Evolutionary conservation across 2,797 vertebrate genomes (phyloP), one percentile per base, ranked within the genome.

Genomic region (Sylvilagus floridanus): DNA sequence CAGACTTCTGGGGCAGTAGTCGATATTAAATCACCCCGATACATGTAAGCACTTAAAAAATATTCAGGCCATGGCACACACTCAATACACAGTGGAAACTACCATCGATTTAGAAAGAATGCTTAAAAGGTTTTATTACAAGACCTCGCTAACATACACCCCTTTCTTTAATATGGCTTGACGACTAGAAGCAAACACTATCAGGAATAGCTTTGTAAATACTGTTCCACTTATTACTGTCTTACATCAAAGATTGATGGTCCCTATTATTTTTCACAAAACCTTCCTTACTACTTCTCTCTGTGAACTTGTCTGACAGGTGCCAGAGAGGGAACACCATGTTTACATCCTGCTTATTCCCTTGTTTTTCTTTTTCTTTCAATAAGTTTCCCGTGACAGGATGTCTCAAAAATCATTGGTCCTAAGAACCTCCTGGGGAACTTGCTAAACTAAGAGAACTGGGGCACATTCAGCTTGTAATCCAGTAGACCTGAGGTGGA

Each of bases 341-440:
- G 6, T 54, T 86, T 57, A 68, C 60, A 91, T n/a, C 14, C 69
- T 83, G 42, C 26, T 75, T 86, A 14, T 54, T 84, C 84, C 42
- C 14, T 87, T 30, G 17, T 69, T 72, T 91, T 94, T 72, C 52
- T 50, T 84, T 91, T 82, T 68, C 52, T 37, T 14, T 87, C 63
- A n/a, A 0, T 87, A 26, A 10, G 14, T 37, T 90, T 94, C 30
- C 65, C 63, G 76, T 22, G 78, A 47, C 7, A 86, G 66, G 14
- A 16, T 78, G 79, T 90, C 37, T 87, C 50, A 52, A 91, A 75
- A 62, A n/a, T 37, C n/a, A 12, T 14, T 62, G 30, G 84, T 78
- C 12, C 69, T 62, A 62, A 94, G 50, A 37, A 57, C 7, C 17
- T 88, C 50, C 47, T 78, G 16, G 37, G 77, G 52, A 78, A n/a